A percentile compares a stretch with the other conserved stretches of the same genome.
Evolutionary conservation across 2,888 invertebrate genomes (phyloP).

Genomic region (Arctia plantaginis): DNA sequence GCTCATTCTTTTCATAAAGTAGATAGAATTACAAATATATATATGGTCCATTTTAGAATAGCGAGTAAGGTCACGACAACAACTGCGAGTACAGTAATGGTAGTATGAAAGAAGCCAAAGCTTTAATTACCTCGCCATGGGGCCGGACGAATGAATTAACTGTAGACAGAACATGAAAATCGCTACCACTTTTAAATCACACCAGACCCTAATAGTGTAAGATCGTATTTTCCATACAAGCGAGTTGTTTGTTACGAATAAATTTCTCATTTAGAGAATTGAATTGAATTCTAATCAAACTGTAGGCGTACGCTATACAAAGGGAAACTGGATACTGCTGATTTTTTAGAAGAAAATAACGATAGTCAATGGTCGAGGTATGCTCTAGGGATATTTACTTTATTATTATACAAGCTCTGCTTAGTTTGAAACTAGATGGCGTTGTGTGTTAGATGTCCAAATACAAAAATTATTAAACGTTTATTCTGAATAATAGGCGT

Average conservation of each 20-base stretch:
- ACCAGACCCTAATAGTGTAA: constrained; percentile 22
- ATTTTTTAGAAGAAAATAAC: constrained; percentile 6
- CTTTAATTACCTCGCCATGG: not conserved
- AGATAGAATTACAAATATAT: too few relatives aligned
- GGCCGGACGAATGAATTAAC: not conserved
- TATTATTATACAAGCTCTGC: too few relatives aligned
- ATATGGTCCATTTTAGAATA: too few relatives aligned
- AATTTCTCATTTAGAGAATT: constrained; percentile 54
- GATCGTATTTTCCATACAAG: constrained; percentile 52
- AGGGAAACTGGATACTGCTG: constrained; percentile 16
- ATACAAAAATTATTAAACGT: too few relatives aligned
- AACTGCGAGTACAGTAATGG: not conserved
- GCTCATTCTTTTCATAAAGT: too few relatives aligned
- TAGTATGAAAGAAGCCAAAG: not conserved
- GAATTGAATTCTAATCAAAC: constrained; percentile 52
- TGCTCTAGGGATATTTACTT: constrained; percentile 16
- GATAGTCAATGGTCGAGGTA: not conserved
- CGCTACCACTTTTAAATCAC: constrained; percentile 15
- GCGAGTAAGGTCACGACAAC: too few relatives aligned
- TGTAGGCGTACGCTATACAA: constrained; percentile 29
- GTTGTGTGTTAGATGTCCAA: too few relatives aligned
- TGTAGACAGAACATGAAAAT: not conserved
- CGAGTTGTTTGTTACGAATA: constrained; percentile 48
- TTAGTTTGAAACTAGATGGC: too few relatives aligned
- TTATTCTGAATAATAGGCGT: not conserved